A percentile compares a stretch with the other conserved stretches of the same genome.
Evolutionary conservation across 2,888 invertebrate species (phyloP).

Genomic region (Netelia fuscicornis): DNA sequence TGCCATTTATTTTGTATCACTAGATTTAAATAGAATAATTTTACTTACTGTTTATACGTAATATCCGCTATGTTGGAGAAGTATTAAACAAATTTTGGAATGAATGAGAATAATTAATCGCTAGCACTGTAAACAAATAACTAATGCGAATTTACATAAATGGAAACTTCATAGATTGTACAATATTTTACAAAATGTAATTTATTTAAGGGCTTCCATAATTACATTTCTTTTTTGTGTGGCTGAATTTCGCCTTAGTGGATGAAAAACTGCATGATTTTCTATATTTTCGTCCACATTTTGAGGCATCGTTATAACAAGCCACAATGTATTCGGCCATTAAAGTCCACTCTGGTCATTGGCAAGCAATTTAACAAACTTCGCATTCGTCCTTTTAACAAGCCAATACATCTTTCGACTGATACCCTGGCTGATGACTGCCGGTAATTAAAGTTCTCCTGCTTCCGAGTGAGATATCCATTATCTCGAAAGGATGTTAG

Average conservation of each 20-base stretch:
- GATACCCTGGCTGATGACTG: constrained; percentile 67
- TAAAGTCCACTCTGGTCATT: neutral
- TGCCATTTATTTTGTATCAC: no score
- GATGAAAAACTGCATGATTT: neutral
- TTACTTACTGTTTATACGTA: no score
- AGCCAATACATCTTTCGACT: constrained; percentile 68
- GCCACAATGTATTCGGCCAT: constrained; percentile 15
- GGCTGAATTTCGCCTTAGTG: neutral
- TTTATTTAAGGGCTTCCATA: neutral
- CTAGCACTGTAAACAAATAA: no score
- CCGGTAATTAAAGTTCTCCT: constrained; percentile 68
- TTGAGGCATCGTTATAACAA: constrained; percentile 9
- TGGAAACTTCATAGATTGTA: neutral
- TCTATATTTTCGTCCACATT: neutral
- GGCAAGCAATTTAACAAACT: constrained; percentile 12
- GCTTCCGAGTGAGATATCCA: constrained; percentile 62
- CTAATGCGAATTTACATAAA: no score
- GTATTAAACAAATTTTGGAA: no score
- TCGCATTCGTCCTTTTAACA: constrained; percentile 70
- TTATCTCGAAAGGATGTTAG: constrained; percentile 66
- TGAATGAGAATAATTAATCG: no score
- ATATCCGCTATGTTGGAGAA: no score
- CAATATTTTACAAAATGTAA: neutral
- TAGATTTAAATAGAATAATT: no score
- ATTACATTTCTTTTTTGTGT: neutral